Base-by-base conservation (phyloP, 2,113 vertebrate species). In the Corapipo altera region DNA sequence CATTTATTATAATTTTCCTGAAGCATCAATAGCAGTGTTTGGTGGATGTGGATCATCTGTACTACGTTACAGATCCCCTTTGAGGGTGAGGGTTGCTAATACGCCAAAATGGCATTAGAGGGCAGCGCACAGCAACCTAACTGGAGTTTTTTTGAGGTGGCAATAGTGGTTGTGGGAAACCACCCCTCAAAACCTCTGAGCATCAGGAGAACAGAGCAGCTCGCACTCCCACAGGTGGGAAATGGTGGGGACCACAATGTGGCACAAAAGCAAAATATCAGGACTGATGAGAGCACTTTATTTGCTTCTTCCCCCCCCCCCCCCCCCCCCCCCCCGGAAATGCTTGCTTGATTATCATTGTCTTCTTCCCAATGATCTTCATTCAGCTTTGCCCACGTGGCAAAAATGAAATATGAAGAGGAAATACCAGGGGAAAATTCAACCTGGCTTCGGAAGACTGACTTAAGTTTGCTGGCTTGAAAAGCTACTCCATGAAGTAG, bases 41-140 rank as follows among this genome's bases (percentile, higher is more conserved):
- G 23, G 49, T 48, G 61, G 58, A 32, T 72, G 48, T 54, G 39
- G 27, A 21, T 51, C 5, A 37, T 70, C 73, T 74, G 16, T 35
- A 3, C 4, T 10, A 2, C 2, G 0, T 54, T 69, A 39, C 27
- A 48, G 59, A 52, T 26, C 27, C 59, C 48, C 15, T 22, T 33
- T 11, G 43, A 59, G 48, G 13, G 15, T 6, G 37, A 55, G 65
- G 46, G 30, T 35, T 95, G 92, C 75, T 75, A 57, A 43, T 67
- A n/a, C 61, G 48, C 52, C 54, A 22, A 8, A 71, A 43, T 22
- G 61, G n/a, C 96, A 61, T 93, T 93, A 96, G 92, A 90, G 93
- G 92, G 93, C 94, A 96, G 82, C 90, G 59, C 41, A 1, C 46
- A 3, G 65, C 82, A 95, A 55, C 30, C 41, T 61, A 82, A 74